Evolutionary conservation across 2,888 invertebrate species (phyloP).

Genomic region (Megalurothrips usitatus): DNA sequence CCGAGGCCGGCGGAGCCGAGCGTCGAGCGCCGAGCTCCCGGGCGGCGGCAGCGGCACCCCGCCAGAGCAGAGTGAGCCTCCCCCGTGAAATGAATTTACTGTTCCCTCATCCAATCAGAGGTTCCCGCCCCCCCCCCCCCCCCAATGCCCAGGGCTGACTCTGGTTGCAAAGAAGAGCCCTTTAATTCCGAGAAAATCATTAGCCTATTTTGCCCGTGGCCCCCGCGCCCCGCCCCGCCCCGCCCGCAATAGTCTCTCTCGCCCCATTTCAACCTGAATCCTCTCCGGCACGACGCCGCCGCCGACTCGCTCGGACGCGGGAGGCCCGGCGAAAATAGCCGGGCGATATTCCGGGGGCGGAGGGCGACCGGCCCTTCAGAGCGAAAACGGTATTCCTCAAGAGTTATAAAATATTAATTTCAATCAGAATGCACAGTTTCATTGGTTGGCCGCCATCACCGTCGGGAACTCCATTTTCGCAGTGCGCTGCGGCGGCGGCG

Average conservation of each 20-base stretch:
- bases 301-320: too few relatives aligned
- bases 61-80: background rate
- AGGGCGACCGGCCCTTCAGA: background rate
- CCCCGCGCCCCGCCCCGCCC: background rate
- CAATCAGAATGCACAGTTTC: slow-evolving; percentile 15
- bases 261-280: background rate
- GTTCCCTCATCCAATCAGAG: slow-evolving; percentile 6
- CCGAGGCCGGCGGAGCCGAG: too few relatives aligned
- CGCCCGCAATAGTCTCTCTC: background rate
- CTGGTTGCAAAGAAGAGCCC: slow-evolving; percentile 7
- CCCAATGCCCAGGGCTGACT: background rate
- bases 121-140: background rate
- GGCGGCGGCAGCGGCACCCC: too few relatives aligned
- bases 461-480: slow-evolving; percentile 5
- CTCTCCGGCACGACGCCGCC: background rate
- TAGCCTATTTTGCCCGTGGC: slow-evolving; percentile 12
- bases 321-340: background rate
- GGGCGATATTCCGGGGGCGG: background rate
- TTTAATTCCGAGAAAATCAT: slow-evolving; percentile 27
- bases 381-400: background rate
- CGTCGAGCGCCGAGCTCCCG: too few relatives aligned
- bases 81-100: slow-evolving; percentile 1
- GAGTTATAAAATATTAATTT: slow-evolving; percentile 27
- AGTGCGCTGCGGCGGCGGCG: background rate
- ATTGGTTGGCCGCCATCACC: background rate